Percentiles rank a stretch among this genome's conserved stretches.
Evolutionary conservation across 1,140 invertebrate species (phyloP).

Genomic region (Atta texana): DNA sequence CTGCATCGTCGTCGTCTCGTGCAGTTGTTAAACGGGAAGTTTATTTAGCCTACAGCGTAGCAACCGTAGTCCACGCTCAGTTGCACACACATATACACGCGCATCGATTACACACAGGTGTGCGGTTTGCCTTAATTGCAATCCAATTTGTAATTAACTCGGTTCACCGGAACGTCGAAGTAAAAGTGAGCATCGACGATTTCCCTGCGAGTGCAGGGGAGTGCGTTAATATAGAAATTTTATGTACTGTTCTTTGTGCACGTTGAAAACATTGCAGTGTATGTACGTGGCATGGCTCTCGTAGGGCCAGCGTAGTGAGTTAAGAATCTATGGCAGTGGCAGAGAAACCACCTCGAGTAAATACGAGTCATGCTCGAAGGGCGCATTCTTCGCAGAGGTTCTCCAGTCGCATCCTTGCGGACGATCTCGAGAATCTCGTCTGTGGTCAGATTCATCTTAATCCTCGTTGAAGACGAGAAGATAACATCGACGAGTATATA

Average conservation of each 20-base stretch:
- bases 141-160: conserved; percentile 73
- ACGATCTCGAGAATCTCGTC: conserved; percentile 12
- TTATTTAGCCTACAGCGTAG: conserved; percentile 52
- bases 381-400: conserved; percentile 80
- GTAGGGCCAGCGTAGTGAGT: conserved; percentile 57
- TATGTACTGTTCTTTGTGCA: conserved; percentile 4
- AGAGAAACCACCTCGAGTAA: conserved; percentile 73
- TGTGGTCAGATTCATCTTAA: not conserved
- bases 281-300: conserved; percentile 33
- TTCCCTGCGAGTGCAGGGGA: conserved; percentile 6
- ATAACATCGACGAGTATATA: not conserved
- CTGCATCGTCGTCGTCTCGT: conserved; percentile 37
- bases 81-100: conserved; percentile 37
- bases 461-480: conserved; percentile 1
- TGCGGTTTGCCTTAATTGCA: conserved; percentile 67
- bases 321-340: conserved; percentile 70
- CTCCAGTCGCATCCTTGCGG: conserved; percentile 64
- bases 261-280: conserved; percentile 46
- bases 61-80: conserved; percentile 58
- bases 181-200: conserved; percentile 20
- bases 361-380: conserved; percentile 80
- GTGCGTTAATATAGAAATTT: conserved; percentile 54
- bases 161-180: conserved; percentile 62
- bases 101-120: conserved; percentile 68
- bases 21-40: conserved; percentile 68